Conservation (phyloP, 2,113 vertebrate species). For the Merops nubicus region DNA sequence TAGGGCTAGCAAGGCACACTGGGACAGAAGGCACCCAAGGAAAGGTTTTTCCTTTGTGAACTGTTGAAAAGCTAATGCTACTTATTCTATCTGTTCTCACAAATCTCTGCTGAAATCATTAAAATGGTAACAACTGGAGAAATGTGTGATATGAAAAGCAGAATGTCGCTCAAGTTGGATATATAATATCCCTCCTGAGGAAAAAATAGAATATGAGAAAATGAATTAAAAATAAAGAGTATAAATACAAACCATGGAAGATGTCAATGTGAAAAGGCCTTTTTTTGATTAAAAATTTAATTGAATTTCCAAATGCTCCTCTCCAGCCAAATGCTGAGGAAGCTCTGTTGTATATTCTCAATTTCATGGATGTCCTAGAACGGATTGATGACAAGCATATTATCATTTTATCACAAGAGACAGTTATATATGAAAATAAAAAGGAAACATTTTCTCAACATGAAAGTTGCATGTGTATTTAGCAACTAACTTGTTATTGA, state of each 20-base stretch:
- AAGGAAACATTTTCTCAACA: not conserved
- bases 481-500: not conserved
- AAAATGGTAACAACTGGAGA: not conserved
- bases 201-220: not conserved
- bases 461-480: not conserved
- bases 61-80: not conserved
- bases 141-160: not conserved
- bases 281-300: constrained; percentile 7
- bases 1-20: not conserved
- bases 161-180: not conserved
- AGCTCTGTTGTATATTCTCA: not conserved
- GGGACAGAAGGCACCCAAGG: not conserved
- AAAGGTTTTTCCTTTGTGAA: not conserved
- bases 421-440: not conserved
- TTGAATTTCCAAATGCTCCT: constrained; percentile 1
- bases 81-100: not conserved
- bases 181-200: not conserved
- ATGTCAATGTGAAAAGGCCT: not conserved
- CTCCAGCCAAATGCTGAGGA: not conserved
- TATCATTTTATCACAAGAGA: constrained; percentile 11
- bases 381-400: not conserved
- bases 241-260: not conserved
- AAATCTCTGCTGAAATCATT: not conserved
- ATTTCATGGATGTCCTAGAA: not conserved
- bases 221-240: not conserved